Evolutionary conservation across 2,797 vertebrate genomes (phyloP).

Genomic region (Buphagus erythrorhynchus): DNA sequence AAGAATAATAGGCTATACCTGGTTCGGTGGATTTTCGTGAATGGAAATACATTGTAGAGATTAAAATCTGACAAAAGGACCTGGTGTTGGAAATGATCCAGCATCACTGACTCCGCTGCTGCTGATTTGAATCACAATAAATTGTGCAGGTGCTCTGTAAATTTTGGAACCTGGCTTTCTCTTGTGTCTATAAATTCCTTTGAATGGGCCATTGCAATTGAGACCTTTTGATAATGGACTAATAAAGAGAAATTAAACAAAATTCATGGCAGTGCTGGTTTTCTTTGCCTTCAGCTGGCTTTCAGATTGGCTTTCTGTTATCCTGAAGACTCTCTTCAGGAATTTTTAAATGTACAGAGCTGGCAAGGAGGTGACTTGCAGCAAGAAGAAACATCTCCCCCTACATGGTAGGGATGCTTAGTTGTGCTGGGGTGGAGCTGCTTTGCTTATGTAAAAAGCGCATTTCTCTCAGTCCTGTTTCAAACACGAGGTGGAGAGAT

Average conservation of each 20-base stretch:
- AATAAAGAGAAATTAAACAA: neutral
- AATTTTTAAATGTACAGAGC: neutral
- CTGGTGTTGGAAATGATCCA: neutral
- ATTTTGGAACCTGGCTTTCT: neutral
- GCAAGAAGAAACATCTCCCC: neutral
- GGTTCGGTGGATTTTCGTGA: neutral
- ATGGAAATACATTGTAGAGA: neutral
- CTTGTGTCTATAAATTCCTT: neutral
- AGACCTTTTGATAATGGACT: neutral
- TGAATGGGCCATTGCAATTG: neutral
- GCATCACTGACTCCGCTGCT: neutral
- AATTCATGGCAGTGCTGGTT: neutral
- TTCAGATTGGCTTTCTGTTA: neutral
- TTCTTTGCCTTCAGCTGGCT: neutral
- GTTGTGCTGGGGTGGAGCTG: neutral
- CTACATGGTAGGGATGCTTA: neutral
- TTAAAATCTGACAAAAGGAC: neutral
- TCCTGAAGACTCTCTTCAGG: neutral
- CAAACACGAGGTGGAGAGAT: fast-evolving
- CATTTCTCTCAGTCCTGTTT: neutral
- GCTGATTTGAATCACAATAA: neutral
- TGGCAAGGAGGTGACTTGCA: neutral
- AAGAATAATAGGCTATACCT: neutral
- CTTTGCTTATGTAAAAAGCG: neutral
- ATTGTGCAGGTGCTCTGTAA: neutral